phyloP scores from a whole-genome alignment of 2,888 invertebrate genomes.

The Timandra comae region DNA sequence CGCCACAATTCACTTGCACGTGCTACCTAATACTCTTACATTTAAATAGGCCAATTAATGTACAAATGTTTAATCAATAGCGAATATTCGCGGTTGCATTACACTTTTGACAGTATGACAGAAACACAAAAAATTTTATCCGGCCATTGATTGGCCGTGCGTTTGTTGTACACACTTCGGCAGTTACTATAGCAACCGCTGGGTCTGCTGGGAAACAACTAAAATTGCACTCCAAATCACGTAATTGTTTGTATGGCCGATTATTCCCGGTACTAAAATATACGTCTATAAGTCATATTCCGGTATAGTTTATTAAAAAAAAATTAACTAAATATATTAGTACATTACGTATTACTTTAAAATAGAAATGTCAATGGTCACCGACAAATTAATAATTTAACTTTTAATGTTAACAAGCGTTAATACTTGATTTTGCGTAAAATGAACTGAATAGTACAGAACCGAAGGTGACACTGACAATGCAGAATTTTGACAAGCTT shows the following conservation, averaged over 20 bases:
- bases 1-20: slow-evolving; percentile 34
- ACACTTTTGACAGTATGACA: slow-evolving; percentile 61
- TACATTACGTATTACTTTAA: slow-evolving; percentile 4
- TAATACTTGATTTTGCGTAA: too few relatives aligned
- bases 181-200: slow-evolving; percentile 57
- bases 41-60: slow-evolving; percentile 41
- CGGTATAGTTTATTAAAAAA: not conserved
- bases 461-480: slow-evolving; percentile 14
- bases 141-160: slow-evolving; percentile 68
- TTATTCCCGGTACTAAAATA: too few relatives aligned
- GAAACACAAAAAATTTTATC: slow-evolving; percentile 65
- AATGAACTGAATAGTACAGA: too few relatives aligned
- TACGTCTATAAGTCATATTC: too few relatives aligned
- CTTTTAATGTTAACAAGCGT: too few relatives aligned
- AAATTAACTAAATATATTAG: not conserved
- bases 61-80: slow-evolving; percentile 69
- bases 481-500: slow-evolving; percentile 14
- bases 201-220: too few relatives aligned
- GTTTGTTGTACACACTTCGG: slow-evolving; percentile 42
- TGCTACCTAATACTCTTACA: slow-evolving; percentile 47
- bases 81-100: slow-evolving; percentile 51
- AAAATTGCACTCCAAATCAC: slow-evolving; percentile 15
- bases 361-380: too few relatives aligned
- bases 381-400: too few relatives aligned
- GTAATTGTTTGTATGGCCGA: too few relatives aligned